Conservation (phyloP, 2,797 vertebrate genomes). For the Onychomys arenicola region DNA sequence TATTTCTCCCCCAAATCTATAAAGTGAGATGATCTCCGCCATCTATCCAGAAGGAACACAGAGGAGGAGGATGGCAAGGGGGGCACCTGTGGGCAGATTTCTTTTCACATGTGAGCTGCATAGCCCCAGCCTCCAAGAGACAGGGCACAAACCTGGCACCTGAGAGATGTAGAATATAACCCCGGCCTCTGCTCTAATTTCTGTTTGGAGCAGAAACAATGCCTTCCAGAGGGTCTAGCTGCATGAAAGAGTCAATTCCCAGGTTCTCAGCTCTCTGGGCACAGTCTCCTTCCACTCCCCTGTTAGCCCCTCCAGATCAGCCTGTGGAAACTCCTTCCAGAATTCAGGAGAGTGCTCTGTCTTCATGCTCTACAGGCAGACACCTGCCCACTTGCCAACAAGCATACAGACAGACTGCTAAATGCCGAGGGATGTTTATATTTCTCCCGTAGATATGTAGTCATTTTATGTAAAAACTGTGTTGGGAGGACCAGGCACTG, state of each 20-base stretch:
- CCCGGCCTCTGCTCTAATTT: background rate
- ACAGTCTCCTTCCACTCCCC: too few species aligned
- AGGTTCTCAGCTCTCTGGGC: background rate
- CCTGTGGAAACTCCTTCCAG: background rate
- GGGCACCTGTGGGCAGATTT: accelerated
- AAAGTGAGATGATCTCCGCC: background rate
- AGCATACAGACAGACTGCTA: background rate
- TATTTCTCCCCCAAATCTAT: background rate
- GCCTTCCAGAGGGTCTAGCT: background rate
- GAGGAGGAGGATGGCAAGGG: background rate
- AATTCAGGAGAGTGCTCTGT: background rate
- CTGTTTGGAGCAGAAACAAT: background rate
- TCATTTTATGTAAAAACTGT: background rate
- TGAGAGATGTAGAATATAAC: too few species aligned
- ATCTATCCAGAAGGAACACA: background rate
- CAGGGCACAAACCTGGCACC: background rate
- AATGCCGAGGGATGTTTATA: background rate
- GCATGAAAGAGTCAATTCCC: accelerated
- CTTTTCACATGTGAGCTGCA: background rate
- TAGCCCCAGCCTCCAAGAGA: background rate
- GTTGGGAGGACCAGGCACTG: background rate
- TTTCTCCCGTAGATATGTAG: background rate
- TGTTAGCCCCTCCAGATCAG: too few species aligned
- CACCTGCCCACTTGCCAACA: background rate
- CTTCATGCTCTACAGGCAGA: background rate